These are phyloP conservation scores for Aurelia sp. DNA, from an alignment of 30 jellyfish, hydroid and myxozoan genomes.

Conservation along the genomic window DNA sequence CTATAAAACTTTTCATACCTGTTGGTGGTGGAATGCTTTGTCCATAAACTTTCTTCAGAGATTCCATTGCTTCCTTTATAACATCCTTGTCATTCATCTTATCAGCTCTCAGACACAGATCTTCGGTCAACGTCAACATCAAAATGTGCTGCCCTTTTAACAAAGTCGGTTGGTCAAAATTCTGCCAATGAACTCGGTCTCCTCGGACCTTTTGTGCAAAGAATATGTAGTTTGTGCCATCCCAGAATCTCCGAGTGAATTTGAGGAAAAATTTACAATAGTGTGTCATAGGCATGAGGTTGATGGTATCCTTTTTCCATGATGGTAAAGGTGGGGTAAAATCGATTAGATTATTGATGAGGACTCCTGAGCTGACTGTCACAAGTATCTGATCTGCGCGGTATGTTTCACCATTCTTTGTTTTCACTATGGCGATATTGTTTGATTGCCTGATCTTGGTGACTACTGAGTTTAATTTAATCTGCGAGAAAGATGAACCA, in stretches of 20 bases:
- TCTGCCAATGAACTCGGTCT: conserved; percentile 78
- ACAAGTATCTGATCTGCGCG: conserved; percentile 68
- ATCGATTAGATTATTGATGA: conserved; percentile 29
- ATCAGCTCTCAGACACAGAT: conserved; percentile 58
- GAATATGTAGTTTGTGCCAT: conserved; percentile 71
- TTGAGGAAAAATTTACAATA: conserved; percentile 74
- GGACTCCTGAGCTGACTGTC: conserved; percentile 74
- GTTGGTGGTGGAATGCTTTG: conserved; percentile 61
- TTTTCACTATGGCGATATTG: conserved; percentile 7
- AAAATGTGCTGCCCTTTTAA: conserved; percentile 34
- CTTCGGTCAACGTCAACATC: conserved; percentile 73
- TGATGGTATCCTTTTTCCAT: conserved; percentile 80
- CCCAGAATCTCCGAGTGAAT: conserved; percentile 86
- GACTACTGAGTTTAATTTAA: conserved; percentile 41
- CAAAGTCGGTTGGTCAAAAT: conserved; percentile 57
- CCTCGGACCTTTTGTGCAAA: conserved; percentile 54
- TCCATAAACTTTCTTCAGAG: conserved; percentile 64
- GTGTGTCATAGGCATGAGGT: conserved; percentile 57
- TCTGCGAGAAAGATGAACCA: background rate
- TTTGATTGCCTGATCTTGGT: conserved; percentile 26
- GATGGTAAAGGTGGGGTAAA: conserved; percentile 74
- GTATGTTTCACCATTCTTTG: conserved; percentile 63
- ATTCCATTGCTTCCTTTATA: conserved; percentile 40
- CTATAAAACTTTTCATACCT: conserved; percentile 28
- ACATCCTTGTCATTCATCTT: conserved; percentile 51